A percentile compares a stretch with the other conserved stretches of the same genome.
Evolutionary conservation across 2,888 invertebrate genomes (phyloP).

Genomic region (Hirtodrosophila histrioides): DNA sequence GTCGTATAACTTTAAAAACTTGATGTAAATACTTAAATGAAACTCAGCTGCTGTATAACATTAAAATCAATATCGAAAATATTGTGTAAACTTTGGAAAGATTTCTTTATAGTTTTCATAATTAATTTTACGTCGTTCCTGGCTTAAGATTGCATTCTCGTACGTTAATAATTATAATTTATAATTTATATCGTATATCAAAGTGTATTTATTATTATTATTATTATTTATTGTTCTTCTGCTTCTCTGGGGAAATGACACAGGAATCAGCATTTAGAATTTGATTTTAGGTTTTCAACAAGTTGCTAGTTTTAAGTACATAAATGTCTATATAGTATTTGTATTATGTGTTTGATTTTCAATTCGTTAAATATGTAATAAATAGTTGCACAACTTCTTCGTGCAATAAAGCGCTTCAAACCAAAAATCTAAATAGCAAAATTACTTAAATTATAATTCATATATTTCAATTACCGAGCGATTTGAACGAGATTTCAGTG

Average conservation of each 20-base stretch:
- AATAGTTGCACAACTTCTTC: slow-evolving; percentile 55
- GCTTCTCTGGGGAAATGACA: slow-evolving; percentile 33
- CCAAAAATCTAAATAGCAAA: slow-evolving; percentile 24
- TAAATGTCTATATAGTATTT: slow-evolving; percentile 56
- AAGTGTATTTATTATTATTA: slow-evolving; percentile 49
- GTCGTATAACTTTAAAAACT: slow-evolving; percentile 32
- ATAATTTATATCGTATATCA: slow-evolving; percentile 66
- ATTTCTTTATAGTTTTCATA: slow-evolving; percentile 24
- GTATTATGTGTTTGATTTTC: slow-evolving; percentile 67
- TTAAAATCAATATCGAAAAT: slow-evolving; percentile 54
- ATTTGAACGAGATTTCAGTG: slow-evolving; percentile 45
- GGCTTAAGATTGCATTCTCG: slow-evolving; percentile 35
- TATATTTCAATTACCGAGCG: background rate
- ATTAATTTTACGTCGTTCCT: slow-evolving; percentile 21
- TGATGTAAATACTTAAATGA: slow-evolving; percentile 40
- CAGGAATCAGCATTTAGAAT: slow-evolving; percentile 70
- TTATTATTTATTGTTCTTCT: slow-evolving; percentile 54
- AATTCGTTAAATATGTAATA: slow-evolving; percentile 63
- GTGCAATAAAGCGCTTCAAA: slow-evolving; percentile 55
- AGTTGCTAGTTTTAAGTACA: slow-evolving; percentile 76
- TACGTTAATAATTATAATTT: slow-evolving; percentile 8
- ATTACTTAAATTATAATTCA: slow-evolving; percentile 16
- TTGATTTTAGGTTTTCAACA: slow-evolving; percentile 71
- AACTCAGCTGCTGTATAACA: slow-evolving; percentile 41
- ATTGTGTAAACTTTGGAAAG: slow-evolving; percentile 57